Evolutionary conservation across 2,888 invertebrate species (phyloP).

Genomic region (Phalera bucephala): DNA sequence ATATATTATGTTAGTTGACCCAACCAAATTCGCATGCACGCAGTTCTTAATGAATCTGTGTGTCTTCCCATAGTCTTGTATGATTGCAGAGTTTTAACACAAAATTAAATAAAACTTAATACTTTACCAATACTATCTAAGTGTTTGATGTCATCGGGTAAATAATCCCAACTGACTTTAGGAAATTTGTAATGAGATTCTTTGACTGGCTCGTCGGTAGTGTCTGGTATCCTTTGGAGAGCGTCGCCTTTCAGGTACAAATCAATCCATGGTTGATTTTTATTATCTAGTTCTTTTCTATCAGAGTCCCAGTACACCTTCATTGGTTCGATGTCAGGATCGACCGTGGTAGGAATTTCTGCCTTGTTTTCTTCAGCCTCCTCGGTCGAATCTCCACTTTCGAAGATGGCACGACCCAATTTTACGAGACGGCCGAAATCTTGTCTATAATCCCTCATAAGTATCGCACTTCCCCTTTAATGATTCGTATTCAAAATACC

Average conservation of each 20-base stretch:
- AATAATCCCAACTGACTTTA: conserved; percentile 55
- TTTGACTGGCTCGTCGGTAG: conserved; percentile 61
- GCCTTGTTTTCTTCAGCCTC: conserved; percentile 38
- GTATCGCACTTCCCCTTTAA: conserved; percentile 58
- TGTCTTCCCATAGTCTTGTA: conserved; percentile 59
- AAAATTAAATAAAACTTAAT: conserved; percentile 46
- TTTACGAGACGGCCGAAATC: conserved; percentile 74
- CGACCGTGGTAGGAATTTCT: conserved; percentile 29
- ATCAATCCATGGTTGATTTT: conserved; percentile 66
- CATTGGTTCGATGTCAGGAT: conserved; percentile 61
- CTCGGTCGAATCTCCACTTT: conserved; percentile 52
- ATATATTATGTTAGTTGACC: conserved; percentile 1
- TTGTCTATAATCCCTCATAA: conserved; percentile 75
- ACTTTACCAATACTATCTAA: conserved; percentile 68
- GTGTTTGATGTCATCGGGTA: conserved; percentile 59
- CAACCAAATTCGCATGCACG: conserved; percentile 46
- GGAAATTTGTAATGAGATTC: conserved; percentile 75
- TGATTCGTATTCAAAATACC: conserved; percentile 65
- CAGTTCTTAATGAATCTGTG: conserved; percentile 73
- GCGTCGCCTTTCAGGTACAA: conserved; percentile 59
- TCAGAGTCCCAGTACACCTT: conserved; percentile 76
- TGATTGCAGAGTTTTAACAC: conserved; percentile 30
- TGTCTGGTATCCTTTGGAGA: conserved; percentile 68
- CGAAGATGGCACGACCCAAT: conserved; percentile 49
- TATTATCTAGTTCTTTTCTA: conserved; percentile 52